Evolutionary conservation across 2,888 invertebrate genomes (phyloP).

Genomic region (Metellina segmentata): DNA sequence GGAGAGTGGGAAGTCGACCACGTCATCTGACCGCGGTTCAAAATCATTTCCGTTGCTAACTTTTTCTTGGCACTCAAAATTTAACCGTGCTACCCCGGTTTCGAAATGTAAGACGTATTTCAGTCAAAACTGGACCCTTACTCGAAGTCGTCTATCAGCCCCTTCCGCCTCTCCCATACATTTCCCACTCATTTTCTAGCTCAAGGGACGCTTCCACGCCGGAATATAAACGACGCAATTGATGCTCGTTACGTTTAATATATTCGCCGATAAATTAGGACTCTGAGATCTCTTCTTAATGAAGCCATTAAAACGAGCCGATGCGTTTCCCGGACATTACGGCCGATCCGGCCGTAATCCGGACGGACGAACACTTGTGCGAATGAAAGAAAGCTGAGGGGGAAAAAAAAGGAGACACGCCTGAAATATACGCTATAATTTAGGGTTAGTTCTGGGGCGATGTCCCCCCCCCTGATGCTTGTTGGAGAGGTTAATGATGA

Average conservation of each 20-base stretch:
- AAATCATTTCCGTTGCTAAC: too few relatives aligned
- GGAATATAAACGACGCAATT: constrained; percentile 72
- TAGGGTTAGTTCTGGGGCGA: constrained; percentile 62
- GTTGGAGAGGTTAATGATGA: constrained; percentile 65
- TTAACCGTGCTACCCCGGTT: too few relatives aligned
- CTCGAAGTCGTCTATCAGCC: too few relatives aligned
- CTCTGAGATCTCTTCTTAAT: constrained; percentile 74
- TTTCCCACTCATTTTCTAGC: too few relatives aligned
- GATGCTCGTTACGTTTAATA: constrained; percentile 73
- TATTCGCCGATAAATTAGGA: constrained; percentile 76
- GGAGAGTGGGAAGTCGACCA: too few relatives aligned
- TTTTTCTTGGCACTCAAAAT: too few relatives aligned
- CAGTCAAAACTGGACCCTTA: too few relatives aligned
- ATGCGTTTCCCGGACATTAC: constrained; percentile 2
- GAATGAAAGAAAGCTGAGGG: not conserved
- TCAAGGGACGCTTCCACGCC: not conserved
- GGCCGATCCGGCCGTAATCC: not conserved
- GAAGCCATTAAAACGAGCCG: constrained; percentile 74
- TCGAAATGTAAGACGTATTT: too few relatives aligned
- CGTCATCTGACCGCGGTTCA: too few relatives aligned
- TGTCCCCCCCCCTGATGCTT: constrained; percentile 24
- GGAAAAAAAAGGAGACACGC: constrained; percentile 50
- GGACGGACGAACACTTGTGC: not conserved
- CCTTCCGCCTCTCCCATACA: too few relatives aligned
- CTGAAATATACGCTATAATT: constrained; percentile 67